Evolutionary conservation across 2,797 vertebrate genomes (phyloP).

Genomic region (Rhinella marina): DNA sequence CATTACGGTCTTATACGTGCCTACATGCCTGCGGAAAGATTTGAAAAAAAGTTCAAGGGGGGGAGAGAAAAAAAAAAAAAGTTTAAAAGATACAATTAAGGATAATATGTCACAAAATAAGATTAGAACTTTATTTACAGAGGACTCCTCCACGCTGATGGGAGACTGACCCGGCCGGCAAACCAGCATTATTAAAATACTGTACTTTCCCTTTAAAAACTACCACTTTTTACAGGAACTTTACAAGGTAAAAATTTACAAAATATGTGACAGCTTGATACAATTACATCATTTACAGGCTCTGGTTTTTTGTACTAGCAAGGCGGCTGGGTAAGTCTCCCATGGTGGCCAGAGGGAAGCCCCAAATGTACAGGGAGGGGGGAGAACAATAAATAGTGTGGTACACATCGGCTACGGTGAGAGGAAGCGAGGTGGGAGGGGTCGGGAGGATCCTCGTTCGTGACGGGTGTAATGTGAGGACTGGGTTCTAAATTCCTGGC

Average conservation of each 20-base stretch:
- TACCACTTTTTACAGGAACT: conserved; percentile 88
- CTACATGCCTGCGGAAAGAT: no score
- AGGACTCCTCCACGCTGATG: conserved; percentile 79
- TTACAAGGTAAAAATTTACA: conserved; percentile 98
- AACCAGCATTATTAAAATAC: conserved; percentile 96
- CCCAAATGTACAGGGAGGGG: conserved; percentile 81
- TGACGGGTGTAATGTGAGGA: not conserved
- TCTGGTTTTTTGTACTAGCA: conserved; percentile 87
- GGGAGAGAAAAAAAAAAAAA: no score
- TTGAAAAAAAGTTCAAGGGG: no score
- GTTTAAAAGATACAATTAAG: conserved; percentile 52
- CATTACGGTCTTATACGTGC: no score
- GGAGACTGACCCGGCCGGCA: conserved; percentile 88
- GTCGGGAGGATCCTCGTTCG: conserved; percentile 55
- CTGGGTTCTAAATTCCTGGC: conserved; percentile 46
- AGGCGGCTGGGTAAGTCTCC: conserved; percentile 79
- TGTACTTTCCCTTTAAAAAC: conserved; percentile 86
- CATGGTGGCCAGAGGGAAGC: conserved; percentile 74
- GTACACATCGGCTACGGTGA: conserved; percentile 9
- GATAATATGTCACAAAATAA: conserved; percentile 63
- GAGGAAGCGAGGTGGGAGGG: conserved; percentile 12
- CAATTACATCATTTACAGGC: conserved; percentile 96
- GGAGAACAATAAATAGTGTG: conserved; percentile 76
- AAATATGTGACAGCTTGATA: conserved; percentile 92
- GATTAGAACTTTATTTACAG: conserved; percentile 79